Conservation (phyloP, 2,113 vertebrate genomes). For the Lanius ludovicianus region DNA sequence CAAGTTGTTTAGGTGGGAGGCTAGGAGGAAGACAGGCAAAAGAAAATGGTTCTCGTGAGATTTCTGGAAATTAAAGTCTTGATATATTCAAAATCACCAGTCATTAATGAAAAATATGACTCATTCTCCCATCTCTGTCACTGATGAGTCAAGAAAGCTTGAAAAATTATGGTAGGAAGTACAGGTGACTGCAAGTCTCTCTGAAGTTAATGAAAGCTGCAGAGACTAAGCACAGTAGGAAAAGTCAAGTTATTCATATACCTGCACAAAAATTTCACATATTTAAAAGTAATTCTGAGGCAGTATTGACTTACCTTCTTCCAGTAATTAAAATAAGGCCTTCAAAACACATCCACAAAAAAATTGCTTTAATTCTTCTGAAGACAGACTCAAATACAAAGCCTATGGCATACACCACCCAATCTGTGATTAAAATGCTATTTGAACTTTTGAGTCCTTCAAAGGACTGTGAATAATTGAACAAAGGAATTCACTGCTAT, state of each 20-base stretch:
- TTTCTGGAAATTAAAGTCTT: not conserved
- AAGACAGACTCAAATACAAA: not conserved
- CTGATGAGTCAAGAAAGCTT: not conserved
- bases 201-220: not conserved
- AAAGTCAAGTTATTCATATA: not conserved
- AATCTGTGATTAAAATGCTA: not conserved
- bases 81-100: not conserved
- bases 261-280: not conserved
- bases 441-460: not conserved
- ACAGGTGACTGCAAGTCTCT: not conserved
- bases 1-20: not conserved
- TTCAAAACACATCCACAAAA: not conserved
- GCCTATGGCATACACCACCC: not conserved
- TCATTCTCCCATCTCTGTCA: not conserved
- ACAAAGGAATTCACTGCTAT: conserved; percentile 21
- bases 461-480: conserved; percentile 38
- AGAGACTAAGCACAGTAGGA: not conserved
- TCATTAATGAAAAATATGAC: not conserved
- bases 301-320: not conserved
- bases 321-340: not conserved
- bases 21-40: not conserved
- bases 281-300: not conserved
- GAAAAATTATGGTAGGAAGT: not conserved
- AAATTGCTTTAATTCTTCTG: not conserved
- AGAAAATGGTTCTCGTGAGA: not conserved